Conservation (phyloP, 2,797 vertebrate species). For the Clarias laeviceps region DNA sequence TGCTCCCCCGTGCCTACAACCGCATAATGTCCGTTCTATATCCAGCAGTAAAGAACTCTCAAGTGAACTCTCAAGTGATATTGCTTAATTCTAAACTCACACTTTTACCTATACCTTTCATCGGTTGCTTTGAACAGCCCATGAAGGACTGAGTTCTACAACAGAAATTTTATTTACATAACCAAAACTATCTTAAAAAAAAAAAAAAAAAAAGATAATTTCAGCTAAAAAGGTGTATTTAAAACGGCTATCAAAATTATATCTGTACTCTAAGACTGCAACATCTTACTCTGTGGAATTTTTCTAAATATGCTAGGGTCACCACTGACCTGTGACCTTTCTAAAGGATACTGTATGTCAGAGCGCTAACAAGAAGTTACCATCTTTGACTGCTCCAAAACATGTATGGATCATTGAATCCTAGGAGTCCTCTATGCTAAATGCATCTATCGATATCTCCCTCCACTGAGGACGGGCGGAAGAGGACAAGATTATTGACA, state of each 20-base stretch:
- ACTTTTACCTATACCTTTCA: neutral
- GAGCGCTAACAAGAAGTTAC: conserved; percentile 22
- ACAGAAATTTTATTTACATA: neutral
- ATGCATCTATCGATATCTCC: conserved; percentile 53
- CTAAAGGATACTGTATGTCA: conserved; percentile 7
- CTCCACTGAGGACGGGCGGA: conserved; percentile 42
- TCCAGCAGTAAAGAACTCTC: no score
- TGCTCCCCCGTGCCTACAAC: no score
- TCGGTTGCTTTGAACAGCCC: neutral
- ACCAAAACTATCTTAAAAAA: neutral
- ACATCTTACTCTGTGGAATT: neutral
- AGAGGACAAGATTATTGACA: conserved; percentile 60
- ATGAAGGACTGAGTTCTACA: neutral
- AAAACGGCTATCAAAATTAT: neutral
- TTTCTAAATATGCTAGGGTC: neutral
- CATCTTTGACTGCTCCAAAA: conserved; percentile 43
- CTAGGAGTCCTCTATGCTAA: conserved; percentile 50
- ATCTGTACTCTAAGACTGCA: neutral
- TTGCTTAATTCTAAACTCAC: no score
- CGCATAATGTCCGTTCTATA: no score
- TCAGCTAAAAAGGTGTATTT: neutral
- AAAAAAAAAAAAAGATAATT: neutral
- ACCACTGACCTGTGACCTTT: neutral
- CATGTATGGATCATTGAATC: conserved; percentile 49
- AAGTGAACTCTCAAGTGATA: no score